Conservation (phyloP, 1,140 invertebrate genomes). For the Drosophila oshimai region DNA sequence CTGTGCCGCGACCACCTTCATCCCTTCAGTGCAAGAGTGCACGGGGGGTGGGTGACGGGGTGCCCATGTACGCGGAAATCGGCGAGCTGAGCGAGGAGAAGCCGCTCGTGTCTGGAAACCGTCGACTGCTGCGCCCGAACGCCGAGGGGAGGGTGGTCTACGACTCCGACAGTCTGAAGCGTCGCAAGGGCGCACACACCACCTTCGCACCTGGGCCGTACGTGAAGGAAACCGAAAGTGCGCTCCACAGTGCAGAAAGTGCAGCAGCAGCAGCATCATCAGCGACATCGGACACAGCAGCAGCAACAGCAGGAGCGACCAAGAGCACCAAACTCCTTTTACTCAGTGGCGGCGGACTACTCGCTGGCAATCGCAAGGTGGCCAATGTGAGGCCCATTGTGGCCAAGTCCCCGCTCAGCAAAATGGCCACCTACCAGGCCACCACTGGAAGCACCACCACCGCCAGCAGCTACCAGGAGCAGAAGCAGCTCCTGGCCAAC, state of each 20-base stretch:
- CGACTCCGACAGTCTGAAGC: constrained; percentile 92
- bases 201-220: constrained; percentile 93
- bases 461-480: constrained; percentile 54
- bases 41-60: constrained; percentile 23
- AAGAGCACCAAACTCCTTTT: constrained; percentile 70
- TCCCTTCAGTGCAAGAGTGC: not conserved
- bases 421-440: no score
- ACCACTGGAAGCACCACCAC: constrained; percentile 25
- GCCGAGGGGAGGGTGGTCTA: constrained; percentile 95
- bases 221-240: constrained; percentile 86
- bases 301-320: constrained; percentile 4
- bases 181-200: constrained; percentile 91
- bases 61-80: constrained; percentile 80
- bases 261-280: constrained; percentile 38
- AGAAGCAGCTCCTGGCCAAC: constrained; percentile 73
- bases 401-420: constrained; percentile 57
- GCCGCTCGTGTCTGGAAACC: constrained; percentile 62
- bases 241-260: constrained; percentile 76
- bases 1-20: constrained; percentile 27
- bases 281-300: constrained; percentile 10
- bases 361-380: constrained; percentile 66
- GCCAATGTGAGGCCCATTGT: constrained; percentile 81
- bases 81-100: constrained; percentile 75
- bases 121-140: constrained; percentile 89
- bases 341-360: constrained; percentile 48